phyloP scores from a whole-genome alignment of 2,113 vertebrate species.

The Platichthys stellatus region DNA sequence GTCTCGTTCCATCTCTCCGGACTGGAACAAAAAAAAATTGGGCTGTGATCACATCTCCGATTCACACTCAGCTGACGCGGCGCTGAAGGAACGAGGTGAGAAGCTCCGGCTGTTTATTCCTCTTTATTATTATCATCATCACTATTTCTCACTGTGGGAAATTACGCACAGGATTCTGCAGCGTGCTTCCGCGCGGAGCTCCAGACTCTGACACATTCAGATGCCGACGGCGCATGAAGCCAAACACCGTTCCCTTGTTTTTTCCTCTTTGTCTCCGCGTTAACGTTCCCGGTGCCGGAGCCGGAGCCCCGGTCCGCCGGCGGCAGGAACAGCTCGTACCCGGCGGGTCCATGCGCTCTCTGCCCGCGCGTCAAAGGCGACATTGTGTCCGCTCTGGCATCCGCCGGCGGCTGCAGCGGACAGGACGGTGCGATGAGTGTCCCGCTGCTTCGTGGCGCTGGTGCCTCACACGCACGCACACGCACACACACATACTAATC shows the following conservation, averaged over 20 bases:
- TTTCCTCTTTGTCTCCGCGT: background rate
- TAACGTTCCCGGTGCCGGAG: background rate
- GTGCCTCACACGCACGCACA: too few relatives aligned
- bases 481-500: too few relatives aligned
- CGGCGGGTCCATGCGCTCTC: conserved; percentile 27
- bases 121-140: background rate
- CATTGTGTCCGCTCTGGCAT: conserved; percentile 71
- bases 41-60: conserved; percentile 36
- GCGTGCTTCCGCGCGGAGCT: background rate
- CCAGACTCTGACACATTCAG: background rate
- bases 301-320: background rate
- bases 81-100: conserved; percentile 42
- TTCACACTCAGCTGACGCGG: conserved; percentile 69
- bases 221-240: background rate
- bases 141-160: too few relatives aligned
- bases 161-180: too few relatives aligned
- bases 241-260: background rate
- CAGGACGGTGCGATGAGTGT: conserved; percentile 43
- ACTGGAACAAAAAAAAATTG: conserved; percentile 1
- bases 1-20: conserved; percentile 45
- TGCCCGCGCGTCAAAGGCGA: conserved; percentile 58
- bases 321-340: conserved; percentile 42
- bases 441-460: background rate
- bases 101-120: background rate
- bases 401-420: conserved; percentile 30